phyloP scores from a whole-genome alignment of 2,888 invertebrate genomes.

The Cephus spinipes region DNA sequence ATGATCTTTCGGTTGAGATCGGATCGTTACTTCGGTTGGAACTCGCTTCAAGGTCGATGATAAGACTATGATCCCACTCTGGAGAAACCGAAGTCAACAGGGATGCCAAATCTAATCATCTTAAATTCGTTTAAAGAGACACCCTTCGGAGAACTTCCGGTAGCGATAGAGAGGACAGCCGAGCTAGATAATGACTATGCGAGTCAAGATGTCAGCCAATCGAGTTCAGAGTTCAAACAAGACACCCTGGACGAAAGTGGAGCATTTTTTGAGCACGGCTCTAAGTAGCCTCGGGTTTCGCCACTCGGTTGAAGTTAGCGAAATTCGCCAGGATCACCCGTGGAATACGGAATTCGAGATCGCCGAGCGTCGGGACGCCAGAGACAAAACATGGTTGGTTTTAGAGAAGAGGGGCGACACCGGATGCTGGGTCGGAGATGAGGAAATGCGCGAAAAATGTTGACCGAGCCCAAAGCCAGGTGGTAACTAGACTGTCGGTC shows the following conservation, averaged over 20 bases:
- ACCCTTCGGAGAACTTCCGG: not conserved
- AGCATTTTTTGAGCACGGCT: not conserved
- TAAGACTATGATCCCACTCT: not conserved
- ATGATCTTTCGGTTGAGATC: not conserved
- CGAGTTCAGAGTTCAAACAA: not conserved
- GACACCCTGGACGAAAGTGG: not conserved
- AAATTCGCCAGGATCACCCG: not conserved
- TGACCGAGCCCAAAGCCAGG: not conserved
- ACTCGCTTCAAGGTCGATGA: not conserved
- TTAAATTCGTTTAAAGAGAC: not conserved
- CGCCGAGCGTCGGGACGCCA: not conserved
- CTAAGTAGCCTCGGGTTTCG: not conserved
- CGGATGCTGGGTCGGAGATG: not conserved
- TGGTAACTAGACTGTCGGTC: not conserved
- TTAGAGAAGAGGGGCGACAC: not conserved
- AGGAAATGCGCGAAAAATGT: not conserved
- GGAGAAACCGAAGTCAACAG: not conserved
- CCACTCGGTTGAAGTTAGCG: not conserved
- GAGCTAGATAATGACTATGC: not conserved
- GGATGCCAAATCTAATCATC: not conserved
- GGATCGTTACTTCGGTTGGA: not conserved
- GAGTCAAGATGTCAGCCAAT: not conserved
- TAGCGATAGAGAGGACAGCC: not conserved
- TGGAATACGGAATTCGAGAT: not conserved
- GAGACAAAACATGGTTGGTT: not conserved